A percentile compares a stretch with the other conserved stretches of the same genome.
phyloP scores from a whole-genome alignment of 2,888 invertebrate genomes.

The Kryphioiulus occultus region DNA sequence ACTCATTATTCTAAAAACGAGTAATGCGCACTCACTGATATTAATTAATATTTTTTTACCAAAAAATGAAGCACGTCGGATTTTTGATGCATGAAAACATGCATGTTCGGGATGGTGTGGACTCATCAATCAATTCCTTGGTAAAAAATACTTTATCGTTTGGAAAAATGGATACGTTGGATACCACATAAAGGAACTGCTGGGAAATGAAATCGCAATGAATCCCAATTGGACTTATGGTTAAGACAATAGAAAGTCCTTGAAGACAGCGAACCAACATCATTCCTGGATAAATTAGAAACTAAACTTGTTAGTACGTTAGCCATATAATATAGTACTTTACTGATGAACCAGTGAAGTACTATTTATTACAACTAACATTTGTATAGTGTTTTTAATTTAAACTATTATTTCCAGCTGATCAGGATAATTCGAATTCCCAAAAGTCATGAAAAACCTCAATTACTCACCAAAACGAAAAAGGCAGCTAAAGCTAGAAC shows the following conservation, averaged over 20 bases:
- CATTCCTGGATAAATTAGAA: neutral
- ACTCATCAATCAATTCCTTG: neutral
- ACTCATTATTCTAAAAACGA: neutral
- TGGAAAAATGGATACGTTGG: neutral
- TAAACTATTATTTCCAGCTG: no score
- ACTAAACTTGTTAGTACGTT: no score
- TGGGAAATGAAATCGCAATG: neutral
- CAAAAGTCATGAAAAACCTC: no score
- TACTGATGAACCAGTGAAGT: no score
- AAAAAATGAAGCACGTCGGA: neutral
- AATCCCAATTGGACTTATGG: neutral
- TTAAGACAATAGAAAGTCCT: neutral
- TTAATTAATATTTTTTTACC: neutral
- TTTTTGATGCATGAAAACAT: neutral
- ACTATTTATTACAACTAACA: no score
- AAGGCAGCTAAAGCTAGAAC: neutral
- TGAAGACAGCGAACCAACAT: neutral
- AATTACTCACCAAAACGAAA: no score
- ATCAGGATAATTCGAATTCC: no score
- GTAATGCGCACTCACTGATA: neutral
- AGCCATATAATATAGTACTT: no score
- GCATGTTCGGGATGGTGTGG: neutral
- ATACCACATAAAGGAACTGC: neutral
- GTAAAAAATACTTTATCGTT: neutral
- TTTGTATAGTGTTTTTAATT: no score